Percentiles rank a stretch among this genome's conserved stretches.
Conservation (phyloP, 2,888 invertebrate genomes). For the Hemicrepidius hirtus region DNA sequence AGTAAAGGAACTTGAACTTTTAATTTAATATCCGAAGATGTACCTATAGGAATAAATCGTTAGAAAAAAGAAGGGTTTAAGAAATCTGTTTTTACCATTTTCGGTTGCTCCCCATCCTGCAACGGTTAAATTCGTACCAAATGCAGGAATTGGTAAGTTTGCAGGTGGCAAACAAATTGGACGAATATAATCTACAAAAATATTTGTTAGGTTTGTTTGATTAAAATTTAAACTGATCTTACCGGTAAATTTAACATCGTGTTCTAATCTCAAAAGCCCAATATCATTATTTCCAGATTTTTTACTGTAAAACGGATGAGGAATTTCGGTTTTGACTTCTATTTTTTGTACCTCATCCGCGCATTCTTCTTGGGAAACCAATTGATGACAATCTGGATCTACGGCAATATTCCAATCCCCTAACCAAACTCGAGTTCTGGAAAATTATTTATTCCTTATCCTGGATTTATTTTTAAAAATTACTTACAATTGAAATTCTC, state of each 20-base stretch:
- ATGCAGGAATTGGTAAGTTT: constrained; percentile 9
- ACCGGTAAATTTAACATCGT: constrained; percentile 71
- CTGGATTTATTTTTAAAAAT: too few relatives aligned
- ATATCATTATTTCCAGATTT: constrained; percentile 20
- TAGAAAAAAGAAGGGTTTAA: neutral
- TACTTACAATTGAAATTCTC: constrained; percentile 34
- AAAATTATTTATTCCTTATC: constrained; percentile 13
- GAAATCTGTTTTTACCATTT: constrained; percentile 24
- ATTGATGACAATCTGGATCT: constrained; percentile 11
- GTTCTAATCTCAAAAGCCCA: constrained; percentile 69
- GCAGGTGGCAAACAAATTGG: constrained; percentile 30
- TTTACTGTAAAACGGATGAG: constrained; percentile 13
- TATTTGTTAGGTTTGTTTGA: too few relatives aligned
- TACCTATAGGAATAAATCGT: constrained; percentile 1
- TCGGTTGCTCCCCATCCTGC: constrained; percentile 17
- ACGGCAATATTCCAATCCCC: constrained; percentile 7
- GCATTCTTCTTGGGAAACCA: constrained; percentile 14
- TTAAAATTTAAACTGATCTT: constrained; percentile 32
- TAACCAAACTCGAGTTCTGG: constrained; percentile 50
- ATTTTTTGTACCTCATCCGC: constrained; percentile 16
- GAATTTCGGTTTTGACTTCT: constrained; percentile 14
- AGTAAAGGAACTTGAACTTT: constrained; percentile 28
- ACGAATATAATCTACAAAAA: constrained; percentile 31
- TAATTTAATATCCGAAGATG: constrained; percentile 1
- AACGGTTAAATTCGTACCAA: neutral